These are phyloP conservation scores for Parambassis ranga DNA, from an alignment of 2,797 vertebrate genomes.

Conservation along the genomic window DNA sequence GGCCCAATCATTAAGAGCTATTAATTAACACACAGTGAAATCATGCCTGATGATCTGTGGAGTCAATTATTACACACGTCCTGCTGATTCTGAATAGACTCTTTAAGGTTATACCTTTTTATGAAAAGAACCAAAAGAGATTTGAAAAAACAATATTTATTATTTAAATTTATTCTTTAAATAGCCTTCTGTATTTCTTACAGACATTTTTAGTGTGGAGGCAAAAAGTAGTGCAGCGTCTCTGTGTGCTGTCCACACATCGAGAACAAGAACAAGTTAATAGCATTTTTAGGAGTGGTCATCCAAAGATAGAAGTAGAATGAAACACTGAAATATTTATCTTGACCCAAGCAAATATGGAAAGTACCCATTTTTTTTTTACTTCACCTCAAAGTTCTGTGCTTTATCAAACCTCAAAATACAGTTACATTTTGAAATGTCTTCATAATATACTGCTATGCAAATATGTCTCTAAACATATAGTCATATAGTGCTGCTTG, in stretches of 20 bases:
- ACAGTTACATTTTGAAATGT: too few relatives aligned
- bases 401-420: slow-evolving; percentile 7
- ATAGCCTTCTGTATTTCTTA: background rate
- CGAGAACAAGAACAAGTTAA: slow-evolving; percentile 52
- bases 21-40: slow-evolving; percentile 52
- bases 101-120: background rate
- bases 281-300: slow-evolving; percentile 34
- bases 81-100: background rate
- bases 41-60: slow-evolving; percentile 3
- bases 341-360: slow-evolving; percentile 10
- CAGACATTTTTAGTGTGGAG: background rate
- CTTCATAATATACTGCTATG: too few relatives aligned
- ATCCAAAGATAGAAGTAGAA: slow-evolving; percentile 53
- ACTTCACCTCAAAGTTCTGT: slow-evolving; percentile 7
- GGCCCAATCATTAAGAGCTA: slow-evolving; percentile 42
- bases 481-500: too few relatives aligned
- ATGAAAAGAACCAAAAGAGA: background rate
- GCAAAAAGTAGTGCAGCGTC: slow-evolving; percentile 11
- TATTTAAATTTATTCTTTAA: background rate
- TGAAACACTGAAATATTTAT: slow-evolving; percentile 62
- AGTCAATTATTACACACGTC: background rate
- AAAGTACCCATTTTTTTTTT: slow-evolving; percentile 64
- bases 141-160: slow-evolving; percentile 13
- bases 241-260: slow-evolving; percentile 45
- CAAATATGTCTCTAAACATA: too few relatives aligned